Evolutionary conservation across 2,797 vertebrate species (phyloP), one percentile per base, ranked within the genome.

Genomic region (Mormyrus proboscirostris): DNA sequence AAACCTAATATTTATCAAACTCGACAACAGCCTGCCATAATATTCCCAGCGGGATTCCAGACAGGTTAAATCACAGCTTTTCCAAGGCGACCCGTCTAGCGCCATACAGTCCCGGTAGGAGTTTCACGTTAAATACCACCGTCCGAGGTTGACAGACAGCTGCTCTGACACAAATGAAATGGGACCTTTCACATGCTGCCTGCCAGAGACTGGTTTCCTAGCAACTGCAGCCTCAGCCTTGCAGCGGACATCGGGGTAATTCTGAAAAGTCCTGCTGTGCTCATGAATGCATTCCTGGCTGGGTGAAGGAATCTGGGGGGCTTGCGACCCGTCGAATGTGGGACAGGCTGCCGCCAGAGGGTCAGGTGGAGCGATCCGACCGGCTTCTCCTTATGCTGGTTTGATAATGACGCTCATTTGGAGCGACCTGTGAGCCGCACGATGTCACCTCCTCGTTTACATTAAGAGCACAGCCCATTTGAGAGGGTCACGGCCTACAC

Each of bases 211-310:
- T 91, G 89, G 95, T 95, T 95, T 94, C 95, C 91, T 93, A 92
- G 95, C 93, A 95, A 95, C 95, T 94, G 90, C 88, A 94, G 91
- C 88, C 91, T 89, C 90, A 91, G 93, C 94, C 93, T 92, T 91
- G 90, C 93, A 93, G 90, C 4, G 91, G 90, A 94, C 92, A 94
- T 94, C 87, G 41, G 76, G 86, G 47, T 90, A 93, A 93, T 89
- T 92, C 91, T 4, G 90, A 90, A 89, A 92, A 92, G 90, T 86
- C 62, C n/a, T 57, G 49, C 22, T 10, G 9, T 14, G 41, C 33
- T 89, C 87, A 69, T 41, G 53, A 29, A 14, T 65, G 33, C 8
- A 10, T n/a, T 53, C 49, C 33, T 47, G 38, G 16, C 49, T 38
- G 53, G 62, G 85, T 89, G 86, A 51, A 50, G 59, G 38, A 55